These are phyloP conservation scores for Drosophila pachea DNA, from an alignment of 1,140 invertebrate genomes.

Conservation along the genomic window DNA sequence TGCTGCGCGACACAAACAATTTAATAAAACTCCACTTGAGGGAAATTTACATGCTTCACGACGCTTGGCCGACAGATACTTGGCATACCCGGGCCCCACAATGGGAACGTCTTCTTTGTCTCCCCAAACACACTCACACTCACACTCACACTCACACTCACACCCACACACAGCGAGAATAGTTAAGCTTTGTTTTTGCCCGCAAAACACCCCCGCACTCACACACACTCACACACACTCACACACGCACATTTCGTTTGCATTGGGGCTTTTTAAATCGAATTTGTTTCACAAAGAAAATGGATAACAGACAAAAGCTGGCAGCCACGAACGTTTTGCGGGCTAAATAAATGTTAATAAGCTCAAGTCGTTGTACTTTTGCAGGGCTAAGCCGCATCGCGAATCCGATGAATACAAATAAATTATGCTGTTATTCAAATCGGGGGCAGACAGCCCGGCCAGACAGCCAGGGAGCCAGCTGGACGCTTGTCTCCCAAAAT, in stretches of 20 bases:
- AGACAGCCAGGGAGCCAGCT: not conserved
- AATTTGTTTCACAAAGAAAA: conserved; percentile 54
- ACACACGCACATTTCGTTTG: conserved; percentile 11
- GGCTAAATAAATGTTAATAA: conserved; percentile 70
- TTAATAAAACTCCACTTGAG: conserved; percentile 72
- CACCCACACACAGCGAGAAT: conserved; percentile 31
- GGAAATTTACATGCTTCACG: conserved; percentile 66
- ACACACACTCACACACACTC: conserved; percentile 2
- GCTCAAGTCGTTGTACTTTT: conserved; percentile 61
- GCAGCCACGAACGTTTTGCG: conserved; percentile 31
- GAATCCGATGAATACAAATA: conserved; percentile 50
- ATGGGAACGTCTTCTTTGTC: conserved; percentile 65
- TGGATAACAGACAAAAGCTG: conserved; percentile 19
- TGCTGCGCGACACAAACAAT: conserved; percentile 68
- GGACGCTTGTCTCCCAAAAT: not conserved
- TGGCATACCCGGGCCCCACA: conserved; percentile 24
- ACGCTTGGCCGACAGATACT: conserved; percentile 44
- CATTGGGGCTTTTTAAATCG: conserved; percentile 49
- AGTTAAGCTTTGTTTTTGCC: conserved; percentile 55
- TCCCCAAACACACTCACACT: conserved; percentile 14
- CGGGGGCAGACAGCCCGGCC: conserved; percentile 27
- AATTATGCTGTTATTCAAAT: conserved; percentile 65
- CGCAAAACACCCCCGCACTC: not conserved
- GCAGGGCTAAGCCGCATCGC: conserved; percentile 29
- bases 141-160: too few species aligned